These are phyloP conservation scores for Rhegmatorhina hoffmannsi DNA, from an alignment of 2,113 vertebrate genomes.

Conservation along the genomic window DNA sequence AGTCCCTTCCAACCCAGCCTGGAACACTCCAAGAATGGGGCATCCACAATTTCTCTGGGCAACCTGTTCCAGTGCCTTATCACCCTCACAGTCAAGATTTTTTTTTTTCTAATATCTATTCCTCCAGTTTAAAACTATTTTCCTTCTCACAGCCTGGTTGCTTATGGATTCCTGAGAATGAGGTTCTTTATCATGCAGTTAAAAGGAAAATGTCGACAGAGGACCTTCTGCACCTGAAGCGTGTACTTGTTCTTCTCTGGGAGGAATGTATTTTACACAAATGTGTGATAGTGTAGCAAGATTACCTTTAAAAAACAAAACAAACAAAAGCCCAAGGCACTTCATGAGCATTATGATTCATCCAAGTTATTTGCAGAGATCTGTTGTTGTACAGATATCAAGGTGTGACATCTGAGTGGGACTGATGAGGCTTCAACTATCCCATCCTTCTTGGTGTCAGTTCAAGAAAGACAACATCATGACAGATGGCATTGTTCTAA, in stretches of 20 bases:
- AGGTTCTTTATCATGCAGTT: not conserved
- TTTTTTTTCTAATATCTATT: not conserved
- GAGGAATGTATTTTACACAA: not conserved
- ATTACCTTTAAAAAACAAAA: not conserved
- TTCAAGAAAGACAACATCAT: not conserved
- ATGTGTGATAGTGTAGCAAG: not conserved
- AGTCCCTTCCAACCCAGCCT: not conserved
- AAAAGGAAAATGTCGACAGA: not conserved
- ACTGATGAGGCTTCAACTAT: not conserved
- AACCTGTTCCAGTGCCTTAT: not conserved
- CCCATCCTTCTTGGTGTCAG: not conserved
- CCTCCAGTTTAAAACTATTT: not conserved
- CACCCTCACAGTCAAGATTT: not conserved
- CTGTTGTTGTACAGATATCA: not conserved
- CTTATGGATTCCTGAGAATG: not conserved
- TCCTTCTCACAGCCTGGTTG: not conserved
- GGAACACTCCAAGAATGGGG: not conserved
- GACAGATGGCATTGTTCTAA: not conserved
- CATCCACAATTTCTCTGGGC: not conserved
- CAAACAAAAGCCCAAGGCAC: not conserved
- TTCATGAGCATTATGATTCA: not conserved
- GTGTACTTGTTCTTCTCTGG: not conserved
- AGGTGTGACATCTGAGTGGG: not conserved
- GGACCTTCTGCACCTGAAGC: not conserved
- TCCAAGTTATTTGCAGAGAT: not conserved